phyloP scores from a whole-genome alignment of 2,888 invertebrate species.

The Rotaria sp. region DNA sequence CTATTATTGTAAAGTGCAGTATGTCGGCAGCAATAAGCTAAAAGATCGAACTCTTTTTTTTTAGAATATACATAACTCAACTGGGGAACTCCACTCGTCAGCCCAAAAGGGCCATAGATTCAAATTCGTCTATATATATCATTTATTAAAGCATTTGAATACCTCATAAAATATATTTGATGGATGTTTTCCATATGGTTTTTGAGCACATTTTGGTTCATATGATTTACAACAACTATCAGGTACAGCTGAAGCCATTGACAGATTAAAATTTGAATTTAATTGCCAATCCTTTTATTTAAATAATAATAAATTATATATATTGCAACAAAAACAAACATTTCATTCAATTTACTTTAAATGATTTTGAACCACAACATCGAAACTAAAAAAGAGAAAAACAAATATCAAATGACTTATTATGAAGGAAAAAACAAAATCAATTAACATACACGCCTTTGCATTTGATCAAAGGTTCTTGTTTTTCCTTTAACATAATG shows the following conservation, averaged over 20 bases:
- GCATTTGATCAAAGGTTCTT: slow-evolving; percentile 11
- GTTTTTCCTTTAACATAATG: background rate
- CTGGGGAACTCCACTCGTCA: too few species aligned
- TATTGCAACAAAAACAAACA: background rate
- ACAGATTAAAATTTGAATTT: background rate
- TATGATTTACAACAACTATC: slow-evolving; percentile 29
- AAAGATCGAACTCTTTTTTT: too few species aligned
- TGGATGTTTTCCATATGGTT: slow-evolving; percentile 25
- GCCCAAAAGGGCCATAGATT: too few species aligned
- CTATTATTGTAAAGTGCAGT: too few species aligned
- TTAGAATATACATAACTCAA: too few species aligned
- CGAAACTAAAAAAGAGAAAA: background rate
- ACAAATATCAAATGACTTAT: too few species aligned
- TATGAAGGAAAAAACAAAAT: background rate
- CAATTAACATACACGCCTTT: background rate
- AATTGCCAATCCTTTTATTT: background rate
- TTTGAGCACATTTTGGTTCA: slow-evolving; percentile 23
- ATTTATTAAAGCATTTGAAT: background rate
- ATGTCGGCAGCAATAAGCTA: too few species aligned
- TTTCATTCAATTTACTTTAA: background rate
- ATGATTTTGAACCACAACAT: slow-evolving; percentile 25
- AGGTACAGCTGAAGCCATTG: background rate
- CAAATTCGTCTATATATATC: too few species aligned
- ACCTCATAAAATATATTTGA: slow-evolving; percentile 3
- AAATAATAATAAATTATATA: background rate